phyloP scores from a whole-genome alignment of 2,113 vertebrate genomes.

The Guaruba guarouba region DNA sequence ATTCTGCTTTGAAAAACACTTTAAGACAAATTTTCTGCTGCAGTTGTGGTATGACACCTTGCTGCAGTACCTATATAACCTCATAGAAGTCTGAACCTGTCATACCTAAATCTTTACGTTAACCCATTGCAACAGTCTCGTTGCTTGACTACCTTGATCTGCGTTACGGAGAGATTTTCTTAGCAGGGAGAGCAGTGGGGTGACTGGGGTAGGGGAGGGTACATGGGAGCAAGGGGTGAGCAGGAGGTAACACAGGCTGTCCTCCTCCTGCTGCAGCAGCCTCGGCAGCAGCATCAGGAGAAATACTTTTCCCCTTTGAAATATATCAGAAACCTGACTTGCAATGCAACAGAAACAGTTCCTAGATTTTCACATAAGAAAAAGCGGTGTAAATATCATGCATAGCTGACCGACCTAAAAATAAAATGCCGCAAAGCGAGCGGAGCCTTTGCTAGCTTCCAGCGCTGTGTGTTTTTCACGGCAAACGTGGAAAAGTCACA shows the following conservation, averaged over 20 bases:
- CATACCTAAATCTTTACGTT: background rate
- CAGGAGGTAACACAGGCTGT: background rate
- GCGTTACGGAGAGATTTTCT: background rate
- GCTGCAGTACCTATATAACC: background rate
- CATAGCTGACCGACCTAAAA: constrained; percentile 36
- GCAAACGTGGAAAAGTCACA: constrained; percentile 70
- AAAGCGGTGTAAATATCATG: constrained; percentile 18
- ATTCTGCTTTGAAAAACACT: background rate
- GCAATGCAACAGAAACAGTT: background rate
- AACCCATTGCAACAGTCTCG: background rate
- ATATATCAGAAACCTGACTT: background rate
- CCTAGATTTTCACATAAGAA: background rate
- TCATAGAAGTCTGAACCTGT: background rate
- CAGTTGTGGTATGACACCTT: background rate
- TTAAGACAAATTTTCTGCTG: background rate
- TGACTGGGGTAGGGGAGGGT: background rate
- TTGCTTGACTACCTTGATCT: background rate
- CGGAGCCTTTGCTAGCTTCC: constrained; percentile 47
- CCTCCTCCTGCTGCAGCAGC: accelerated
- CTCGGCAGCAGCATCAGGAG: background rate
- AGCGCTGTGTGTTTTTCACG: constrained; percentile 59
- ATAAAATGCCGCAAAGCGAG: constrained; percentile 31
- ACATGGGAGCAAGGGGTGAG: background rate
- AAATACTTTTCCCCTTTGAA: background rate
- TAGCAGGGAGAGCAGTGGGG: background rate